Evolutionary conservation across 2,888 invertebrate species (phyloP), one percentile per base, ranked within the genome.

Genomic region (Gari tellinella): DNA sequence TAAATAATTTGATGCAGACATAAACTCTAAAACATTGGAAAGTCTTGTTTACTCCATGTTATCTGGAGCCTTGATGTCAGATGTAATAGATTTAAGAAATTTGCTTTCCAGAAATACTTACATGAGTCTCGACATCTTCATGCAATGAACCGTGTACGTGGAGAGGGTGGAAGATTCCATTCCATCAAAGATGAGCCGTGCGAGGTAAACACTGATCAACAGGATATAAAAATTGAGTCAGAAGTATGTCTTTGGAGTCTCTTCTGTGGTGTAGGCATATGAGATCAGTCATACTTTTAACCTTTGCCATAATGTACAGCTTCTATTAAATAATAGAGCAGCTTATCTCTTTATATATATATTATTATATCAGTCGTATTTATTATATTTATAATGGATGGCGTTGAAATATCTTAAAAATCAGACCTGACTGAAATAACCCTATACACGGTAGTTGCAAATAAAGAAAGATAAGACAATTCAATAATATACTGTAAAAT

Each of bases 111-210:
- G 96, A 99, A 98, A 96, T 99, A 99, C 91, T 94, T 99, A n/a
- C 99, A 99, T 89, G 99, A 99, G 92, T 99, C 99, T 0, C 94
- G 99, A 49, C 99, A 99, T 92, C 94, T 96, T 76, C 99, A 99
- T 91, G 99, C 99, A 0, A 97, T 99, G 97, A 99, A 99, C 92
- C 94, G 99, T 88, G 96, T 97, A 89, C 94, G 99, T 62, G 99
- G 99, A 0, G 98, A 98, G 93, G 99, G 99, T 17, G 99, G 99
- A 4, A 94, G 99, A 79, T 99, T 99, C 92, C 88, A 85, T 74
- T 86, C 87, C 0, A 80, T 85, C 21, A 88, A 85, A 61, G 78
- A 82, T 60, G 86, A 88, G 66, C 76, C 78, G 10, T 65, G 48
- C 14, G 75, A 75, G n/a, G 55, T 64, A 56, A 57, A 66, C 19